phyloP scores from a whole-genome alignment of 1,140 invertebrate species.

The Cydia fagiglandana region DNA sequence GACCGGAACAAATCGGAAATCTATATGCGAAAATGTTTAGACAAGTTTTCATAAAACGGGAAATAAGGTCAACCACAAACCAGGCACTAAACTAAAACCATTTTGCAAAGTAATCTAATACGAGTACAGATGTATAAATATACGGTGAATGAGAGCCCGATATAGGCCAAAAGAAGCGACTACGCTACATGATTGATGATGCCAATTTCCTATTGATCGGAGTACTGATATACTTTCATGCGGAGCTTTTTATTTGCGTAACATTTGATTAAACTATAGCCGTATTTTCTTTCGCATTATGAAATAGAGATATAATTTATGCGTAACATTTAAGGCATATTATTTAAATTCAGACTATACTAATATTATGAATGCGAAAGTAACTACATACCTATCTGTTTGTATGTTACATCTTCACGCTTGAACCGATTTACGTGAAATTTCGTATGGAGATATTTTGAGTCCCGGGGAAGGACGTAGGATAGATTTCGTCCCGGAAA shows the following conservation, averaged over 20 bases:
- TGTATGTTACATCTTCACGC: too few relatives aligned
- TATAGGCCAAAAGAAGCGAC: constrained; percentile 43
- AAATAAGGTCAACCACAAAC: background rate
- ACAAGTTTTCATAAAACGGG: background rate
- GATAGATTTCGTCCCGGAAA: too few relatives aligned
- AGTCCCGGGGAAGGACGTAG: too few relatives aligned
- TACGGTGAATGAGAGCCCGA: constrained; percentile 19
- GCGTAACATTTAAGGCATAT: background rate
- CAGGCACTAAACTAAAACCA: background rate
- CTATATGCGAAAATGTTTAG: too few relatives aligned
- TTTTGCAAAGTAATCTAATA: constrained; percentile 11
- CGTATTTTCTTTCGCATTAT: background rate
- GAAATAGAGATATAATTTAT: background rate
- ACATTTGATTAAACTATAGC: constrained; percentile 20
- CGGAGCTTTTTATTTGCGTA: constrained; percentile 42
- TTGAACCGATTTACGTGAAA: too few relatives aligned
- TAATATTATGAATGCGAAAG: too few relatives aligned
- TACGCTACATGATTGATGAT: constrained; percentile 48
- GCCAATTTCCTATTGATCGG: constrained; percentile 53
- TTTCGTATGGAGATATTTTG: too few relatives aligned
- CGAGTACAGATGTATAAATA: background rate
- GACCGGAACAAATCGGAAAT: too few relatives aligned
- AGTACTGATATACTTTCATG: constrained; percentile 35
- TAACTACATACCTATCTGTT: too few relatives aligned
- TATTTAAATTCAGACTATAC: background rate